Conservation (phyloP, 2,797 vertebrate genomes). For the Acanthurus lineatus region DNA sequence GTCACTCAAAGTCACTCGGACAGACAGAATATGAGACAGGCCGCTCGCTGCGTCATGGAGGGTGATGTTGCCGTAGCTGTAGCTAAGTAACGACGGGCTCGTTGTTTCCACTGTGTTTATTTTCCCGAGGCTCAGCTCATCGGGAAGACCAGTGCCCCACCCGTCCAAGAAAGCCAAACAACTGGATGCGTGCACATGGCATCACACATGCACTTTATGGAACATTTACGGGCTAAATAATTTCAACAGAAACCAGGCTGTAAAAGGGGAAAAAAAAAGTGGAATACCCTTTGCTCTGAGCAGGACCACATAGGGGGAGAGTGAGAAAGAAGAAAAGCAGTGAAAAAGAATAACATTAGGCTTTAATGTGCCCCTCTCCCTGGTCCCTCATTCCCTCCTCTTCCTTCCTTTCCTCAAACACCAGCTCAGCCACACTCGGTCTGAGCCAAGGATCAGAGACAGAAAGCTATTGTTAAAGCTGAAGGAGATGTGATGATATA, state of each 20-base stretch:
- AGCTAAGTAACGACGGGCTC: slow-evolving; percentile 18
- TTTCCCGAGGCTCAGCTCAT: slow-evolving; percentile 38
- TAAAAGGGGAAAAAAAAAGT: slow-evolving; percentile 4
- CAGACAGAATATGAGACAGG: slow-evolving; percentile 46
- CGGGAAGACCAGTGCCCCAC: slow-evolving; percentile 26
- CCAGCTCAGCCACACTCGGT: slow-evolving; percentile 32
- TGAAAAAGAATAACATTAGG: slow-evolving; percentile 57
- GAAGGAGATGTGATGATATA: slow-evolving; percentile 28
- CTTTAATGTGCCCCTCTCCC: slow-evolving; percentile 46
- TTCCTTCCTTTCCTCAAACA: slow-evolving; percentile 61
- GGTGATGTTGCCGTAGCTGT: slow-evolving; percentile 33
- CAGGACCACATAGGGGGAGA: slow-evolving; percentile 51
- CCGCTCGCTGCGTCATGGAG: slow-evolving; percentile 30
- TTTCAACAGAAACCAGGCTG: slow-evolving; percentile 10
- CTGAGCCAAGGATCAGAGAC: slow-evolving; percentile 48
- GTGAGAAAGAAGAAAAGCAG: slow-evolving; percentile 36
- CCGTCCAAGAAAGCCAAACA: slow-evolving; percentile 51
- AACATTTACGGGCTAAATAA: slow-evolving; percentile 30
- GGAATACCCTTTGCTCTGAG: slow-evolving; percentile 18
- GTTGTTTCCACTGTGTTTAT: slow-evolving; percentile 45
- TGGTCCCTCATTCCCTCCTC: slow-evolving; percentile 48
- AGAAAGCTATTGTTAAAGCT: slow-evolving; percentile 66
- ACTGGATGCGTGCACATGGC: slow-evolving; percentile 3
- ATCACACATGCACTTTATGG: slow-evolving; percentile 16
- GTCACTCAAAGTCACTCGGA: slow-evolving; percentile 46